These are phyloP conservation scores for Synanthedon tipuliformis DNA, from an alignment of 2,888 invertebrate species.

Conservation along the genomic window DNA sequence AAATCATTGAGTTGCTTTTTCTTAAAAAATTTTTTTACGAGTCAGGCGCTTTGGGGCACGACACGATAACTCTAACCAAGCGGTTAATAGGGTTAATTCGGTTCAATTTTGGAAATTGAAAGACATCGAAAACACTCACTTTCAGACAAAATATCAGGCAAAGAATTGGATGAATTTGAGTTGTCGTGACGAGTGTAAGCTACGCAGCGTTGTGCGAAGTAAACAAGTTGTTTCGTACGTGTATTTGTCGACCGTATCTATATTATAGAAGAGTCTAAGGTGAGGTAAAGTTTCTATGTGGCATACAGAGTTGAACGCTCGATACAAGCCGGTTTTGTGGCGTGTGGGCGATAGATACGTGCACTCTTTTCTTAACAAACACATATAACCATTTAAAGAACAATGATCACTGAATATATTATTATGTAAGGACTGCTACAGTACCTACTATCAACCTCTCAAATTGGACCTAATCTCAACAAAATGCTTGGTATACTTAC, in stretches of 20 bases:
- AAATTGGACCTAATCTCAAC: no score
- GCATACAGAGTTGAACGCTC: constrained; percentile 5
- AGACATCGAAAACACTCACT: no score
- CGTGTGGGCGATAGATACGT: neutral
- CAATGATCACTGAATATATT: neutral
- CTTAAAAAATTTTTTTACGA: neutral
- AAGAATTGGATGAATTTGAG: no score
- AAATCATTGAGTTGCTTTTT: neutral
- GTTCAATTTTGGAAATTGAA: neutral
- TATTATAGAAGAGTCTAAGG: constrained; percentile 1
- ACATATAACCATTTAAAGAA: neutral
- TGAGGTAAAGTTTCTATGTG: constrained; percentile 2
- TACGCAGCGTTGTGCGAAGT: neutral
- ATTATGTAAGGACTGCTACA: no score
- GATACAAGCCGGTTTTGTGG: constrained; percentile 1
- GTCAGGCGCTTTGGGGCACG: no score
- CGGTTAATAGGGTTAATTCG: no score
- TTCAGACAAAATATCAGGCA: no score
- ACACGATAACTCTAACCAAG: no score
- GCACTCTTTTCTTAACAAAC: neutral
- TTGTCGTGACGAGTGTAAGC: no score
- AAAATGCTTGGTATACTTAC: no score
- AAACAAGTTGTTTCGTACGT: neutral
- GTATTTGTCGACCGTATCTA: neutral
- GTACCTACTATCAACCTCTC: no score